These are phyloP conservation scores for Eristalinus aeneus DNA, from an alignment of 2,888 invertebrate genomes.

Conservation along the genomic window DNA sequence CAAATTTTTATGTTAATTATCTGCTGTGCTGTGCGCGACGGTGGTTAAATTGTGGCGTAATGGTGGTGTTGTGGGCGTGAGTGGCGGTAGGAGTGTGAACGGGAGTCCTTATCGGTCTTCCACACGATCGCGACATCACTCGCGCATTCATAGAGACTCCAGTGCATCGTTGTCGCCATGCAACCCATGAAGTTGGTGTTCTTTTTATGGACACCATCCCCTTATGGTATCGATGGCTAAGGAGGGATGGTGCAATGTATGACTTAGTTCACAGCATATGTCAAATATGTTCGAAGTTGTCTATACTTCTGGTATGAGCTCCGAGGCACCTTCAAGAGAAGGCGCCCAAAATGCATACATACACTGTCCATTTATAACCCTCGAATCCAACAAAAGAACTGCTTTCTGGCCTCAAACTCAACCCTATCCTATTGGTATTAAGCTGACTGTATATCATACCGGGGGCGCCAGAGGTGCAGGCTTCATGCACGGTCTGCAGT, in stretches of 20 bases:
- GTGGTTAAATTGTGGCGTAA: background rate
- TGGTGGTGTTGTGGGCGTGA: conserved; percentile 16
- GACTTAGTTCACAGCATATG: background rate
- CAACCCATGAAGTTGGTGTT: background rate
- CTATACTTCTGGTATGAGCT: no score
- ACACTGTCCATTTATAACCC: no score
- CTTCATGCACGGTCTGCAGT: no score
- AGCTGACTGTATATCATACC: no score
- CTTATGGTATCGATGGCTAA: background rate
- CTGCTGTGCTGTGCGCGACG: background rate
- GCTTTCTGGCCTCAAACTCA: no score
- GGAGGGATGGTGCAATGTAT: background rate
- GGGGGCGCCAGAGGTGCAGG: no score
- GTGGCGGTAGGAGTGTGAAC: conserved; percentile 21
- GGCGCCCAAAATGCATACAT: no score
- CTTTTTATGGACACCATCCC: background rate
- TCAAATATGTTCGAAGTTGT: background rate
- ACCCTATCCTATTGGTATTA: no score
- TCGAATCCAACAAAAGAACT: no score
- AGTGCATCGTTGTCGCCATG: conserved; percentile 29
- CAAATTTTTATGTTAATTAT: conserved; percentile 69
- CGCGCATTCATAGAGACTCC: background rate
- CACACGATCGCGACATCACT: conserved; percentile 60
- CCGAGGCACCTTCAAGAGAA: no score
- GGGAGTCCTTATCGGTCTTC: conserved; percentile 65